Evolutionary conservation across 2,888 invertebrate genomes (phyloP).

Genomic region (Brachylomia viminalis): DNA sequence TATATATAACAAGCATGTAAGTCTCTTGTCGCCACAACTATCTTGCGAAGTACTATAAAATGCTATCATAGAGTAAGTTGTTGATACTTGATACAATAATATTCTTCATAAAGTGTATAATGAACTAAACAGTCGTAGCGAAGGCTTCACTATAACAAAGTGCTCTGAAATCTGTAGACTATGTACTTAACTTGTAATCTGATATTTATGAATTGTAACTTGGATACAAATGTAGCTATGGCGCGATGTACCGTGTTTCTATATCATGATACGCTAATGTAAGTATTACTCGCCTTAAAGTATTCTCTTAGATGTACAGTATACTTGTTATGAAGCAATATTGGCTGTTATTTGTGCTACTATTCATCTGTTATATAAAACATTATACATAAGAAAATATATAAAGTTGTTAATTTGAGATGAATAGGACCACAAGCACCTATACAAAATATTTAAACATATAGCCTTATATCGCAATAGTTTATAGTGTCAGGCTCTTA

Average conservation of each 20-base stretch:
- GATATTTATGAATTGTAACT: conserved; percentile 72
- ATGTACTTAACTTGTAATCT: conserved; percentile 88
- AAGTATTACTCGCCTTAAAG: conserved; percentile 63
- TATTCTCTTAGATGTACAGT: conserved; percentile 63
- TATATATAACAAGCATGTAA: conserved; percentile 29
- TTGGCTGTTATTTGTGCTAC: conserved; percentile 41
- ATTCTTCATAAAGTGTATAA: conserved; percentile 60
- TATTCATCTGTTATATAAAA: conserved; percentile 29
- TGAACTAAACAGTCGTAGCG: conserved; percentile 58
- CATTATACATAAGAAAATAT: conserved; percentile 14
- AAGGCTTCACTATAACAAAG: conserved; percentile 73
- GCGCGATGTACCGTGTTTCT: conserved; percentile 65
- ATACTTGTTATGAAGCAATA: conserved; percentile 58
- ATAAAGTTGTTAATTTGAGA: conserved; percentile 9
- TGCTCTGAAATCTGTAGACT: conserved; percentile 83
- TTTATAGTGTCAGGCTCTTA: conserved; percentile 31
- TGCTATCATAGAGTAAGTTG: conserved; percentile 60
- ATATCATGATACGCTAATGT: conserved; percentile 34
- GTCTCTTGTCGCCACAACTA: conserved; percentile 46
- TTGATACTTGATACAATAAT: conserved; percentile 66
- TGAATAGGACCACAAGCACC: conserved; percentile 35
- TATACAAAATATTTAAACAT: conserved; percentile 57
- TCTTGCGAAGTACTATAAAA: conserved; percentile 63
- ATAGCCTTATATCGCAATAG: conserved; percentile 59
- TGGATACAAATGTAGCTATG: conserved; percentile 63